Evolutionary conservation across 1,140 invertebrate species (phyloP).

Genomic region (Drosophila willistoni): DNA sequence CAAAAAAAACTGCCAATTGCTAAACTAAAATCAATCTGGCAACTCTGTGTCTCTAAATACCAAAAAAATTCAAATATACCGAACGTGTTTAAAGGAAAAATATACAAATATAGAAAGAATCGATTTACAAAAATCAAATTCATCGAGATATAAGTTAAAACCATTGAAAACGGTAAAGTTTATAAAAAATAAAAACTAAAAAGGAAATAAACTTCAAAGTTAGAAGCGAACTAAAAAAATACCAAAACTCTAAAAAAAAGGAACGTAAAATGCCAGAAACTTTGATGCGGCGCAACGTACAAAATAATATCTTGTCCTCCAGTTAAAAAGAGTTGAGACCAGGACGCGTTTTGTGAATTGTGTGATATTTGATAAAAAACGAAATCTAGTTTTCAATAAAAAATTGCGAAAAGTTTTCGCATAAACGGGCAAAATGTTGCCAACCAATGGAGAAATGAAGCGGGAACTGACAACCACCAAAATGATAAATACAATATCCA

Average conservation of each 20-base stretch:
- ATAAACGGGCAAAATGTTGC: constrained; percentile 36
- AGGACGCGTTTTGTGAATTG: constrained; percentile 43
- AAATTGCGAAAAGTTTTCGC: constrained; percentile 51
- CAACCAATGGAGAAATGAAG: constrained; percentile 31
- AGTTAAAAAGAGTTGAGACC: constrained; percentile 55
- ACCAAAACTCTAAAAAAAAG: constrained; percentile 38
- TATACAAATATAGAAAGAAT: constrained; percentile 21
- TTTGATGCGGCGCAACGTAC: constrained; percentile 70
- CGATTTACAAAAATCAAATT: constrained; percentile 38
- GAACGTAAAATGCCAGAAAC: constrained; percentile 70
- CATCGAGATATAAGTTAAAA: constrained; percentile 16
- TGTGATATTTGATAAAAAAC: constrained; percentile 23
- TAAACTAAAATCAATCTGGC: neutral
- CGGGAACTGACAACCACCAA: constrained; percentile 29
- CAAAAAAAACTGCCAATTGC: constrained; percentile 11
- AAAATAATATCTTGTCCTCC: constrained; percentile 35
- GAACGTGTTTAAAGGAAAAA: neutral
- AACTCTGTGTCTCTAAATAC: constrained; percentile 25
- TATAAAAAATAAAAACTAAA: neutral
- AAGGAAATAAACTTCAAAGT: neutral
- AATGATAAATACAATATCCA: neutral
- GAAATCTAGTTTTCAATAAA: constrained; percentile 1
- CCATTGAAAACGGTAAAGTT: neutral
- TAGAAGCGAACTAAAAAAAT: constrained; percentile 45
- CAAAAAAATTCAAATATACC: constrained; percentile 16